Evolutionary conservation across 2,888 invertebrate species (phyloP).

Genomic region (Rosalia funebris): DNA sequence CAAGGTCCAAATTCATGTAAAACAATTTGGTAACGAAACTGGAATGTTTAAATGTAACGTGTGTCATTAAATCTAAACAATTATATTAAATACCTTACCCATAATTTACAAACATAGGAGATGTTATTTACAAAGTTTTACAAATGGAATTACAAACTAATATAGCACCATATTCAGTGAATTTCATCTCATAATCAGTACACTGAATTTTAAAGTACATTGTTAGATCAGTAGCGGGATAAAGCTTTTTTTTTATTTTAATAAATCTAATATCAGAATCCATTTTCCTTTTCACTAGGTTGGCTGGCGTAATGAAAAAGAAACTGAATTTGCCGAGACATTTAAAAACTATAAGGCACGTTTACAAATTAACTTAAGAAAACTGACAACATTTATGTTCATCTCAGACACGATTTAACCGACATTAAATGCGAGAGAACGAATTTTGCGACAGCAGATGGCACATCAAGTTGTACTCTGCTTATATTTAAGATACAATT

Average conservation of each 20-base stretch:
- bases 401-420: constrained; percentile 57
- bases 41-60: constrained; percentile 25
- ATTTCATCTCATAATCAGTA: constrained; percentile 23
- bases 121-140: constrained; percentile 54
- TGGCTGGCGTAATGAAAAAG: constrained; percentile 55
- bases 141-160: constrained; percentile 46
- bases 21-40: constrained; percentile 40
- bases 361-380: constrained; percentile 25
- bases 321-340: constrained; percentile 51
- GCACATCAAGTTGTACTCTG: constrained; percentile 48
- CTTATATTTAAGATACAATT: constrained; percentile 17
- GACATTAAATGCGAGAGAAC: constrained; percentile 58
- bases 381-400: constrained; percentile 46
- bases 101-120: constrained; percentile 46
- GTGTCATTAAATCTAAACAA: constrained; percentile 14
- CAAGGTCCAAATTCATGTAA: constrained; percentile 43
- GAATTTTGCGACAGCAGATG: constrained; percentile 43
- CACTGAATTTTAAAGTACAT: constrained; percentile 29
- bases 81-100: constrained; percentile 44
- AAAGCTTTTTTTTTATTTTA: constrained; percentile 22
- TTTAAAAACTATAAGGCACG: constrained; percentile 41
- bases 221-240: constrained; percentile 31
- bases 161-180: constrained; percentile 51
- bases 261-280: constrained; percentile 41
- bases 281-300: constrained; percentile 59